Evolutionary conservation across 1,140 invertebrate genomes (phyloP).

Genomic region (Lucilia cuprina): DNA sequence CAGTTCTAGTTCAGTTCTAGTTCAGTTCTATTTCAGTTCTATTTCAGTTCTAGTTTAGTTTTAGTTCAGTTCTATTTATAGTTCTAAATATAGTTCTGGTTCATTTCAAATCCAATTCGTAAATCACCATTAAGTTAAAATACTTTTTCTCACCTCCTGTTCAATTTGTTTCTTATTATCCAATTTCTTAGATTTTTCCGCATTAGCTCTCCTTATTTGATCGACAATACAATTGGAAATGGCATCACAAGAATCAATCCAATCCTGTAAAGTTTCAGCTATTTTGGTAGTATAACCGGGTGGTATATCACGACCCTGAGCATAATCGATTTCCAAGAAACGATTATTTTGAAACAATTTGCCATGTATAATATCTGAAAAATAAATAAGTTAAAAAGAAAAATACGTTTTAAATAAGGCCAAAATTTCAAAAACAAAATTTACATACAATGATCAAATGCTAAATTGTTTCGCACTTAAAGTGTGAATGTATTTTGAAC

Average conservation of each 20-base stretch:
- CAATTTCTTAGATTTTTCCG: slow-evolving; percentile 81
- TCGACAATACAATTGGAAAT: slow-evolving; percentile 87
- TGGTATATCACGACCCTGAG: slow-evolving; percentile 90
- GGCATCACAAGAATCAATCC: slow-evolving; percentile 90
- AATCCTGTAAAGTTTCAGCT: slow-evolving; percentile 81
- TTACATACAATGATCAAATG: background rate
- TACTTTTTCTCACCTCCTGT: slow-evolving; percentile 82
- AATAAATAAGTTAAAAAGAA: background rate
- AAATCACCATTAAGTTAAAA: too few relatives aligned
- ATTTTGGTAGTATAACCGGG: slow-evolving; percentile 80
- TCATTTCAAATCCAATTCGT: too few relatives aligned
- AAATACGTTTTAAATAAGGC: background rate
- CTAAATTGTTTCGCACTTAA: too few relatives aligned
- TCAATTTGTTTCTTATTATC: slow-evolving; percentile 85
- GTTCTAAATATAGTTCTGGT: too few relatives aligned
- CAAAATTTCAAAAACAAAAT: background rate
- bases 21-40: too few relatives aligned
- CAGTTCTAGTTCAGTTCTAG: too few relatives aligned
- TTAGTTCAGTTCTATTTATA: too few relatives aligned
- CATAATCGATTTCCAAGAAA: slow-evolving; percentile 92
- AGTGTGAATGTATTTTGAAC: background rate
- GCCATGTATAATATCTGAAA: slow-evolving; percentile 89
- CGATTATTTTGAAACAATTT: slow-evolving; percentile 96
- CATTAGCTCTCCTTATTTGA: slow-evolving; percentile 87
- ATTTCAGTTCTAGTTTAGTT: too few relatives aligned